A percentile compares a stretch with the other conserved stretches of the same genome.
Evolutionary conservation across 1,140 invertebrate genomes (phyloP).

Genomic region (Pentalonia nigronervosa): DNA sequence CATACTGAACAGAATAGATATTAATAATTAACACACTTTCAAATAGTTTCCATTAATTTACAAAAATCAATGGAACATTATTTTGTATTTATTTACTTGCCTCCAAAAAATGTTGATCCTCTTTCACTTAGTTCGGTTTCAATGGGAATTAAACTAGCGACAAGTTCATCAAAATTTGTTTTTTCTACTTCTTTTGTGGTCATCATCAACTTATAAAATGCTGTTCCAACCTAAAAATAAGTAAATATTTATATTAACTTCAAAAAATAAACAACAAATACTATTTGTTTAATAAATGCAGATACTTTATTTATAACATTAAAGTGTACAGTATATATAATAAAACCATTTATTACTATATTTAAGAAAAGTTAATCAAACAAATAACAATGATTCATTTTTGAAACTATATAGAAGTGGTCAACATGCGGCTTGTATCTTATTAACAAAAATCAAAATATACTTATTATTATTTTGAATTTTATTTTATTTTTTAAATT

Average conservation of each 20-base stretch:
- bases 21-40: background rate
- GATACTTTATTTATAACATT: background rate
- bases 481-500: no score
- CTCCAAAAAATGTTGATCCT: conserved; percentile 74
- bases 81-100: conserved; percentile 62
- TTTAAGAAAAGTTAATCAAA: background rate
- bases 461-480: no score
- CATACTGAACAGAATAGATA: background rate
- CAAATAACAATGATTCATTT: background rate
- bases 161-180: conserved; percentile 64
- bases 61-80: background rate
- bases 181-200: conserved; percentile 60
- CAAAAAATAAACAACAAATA: background rate
- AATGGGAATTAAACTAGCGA: conserved; percentile 70
- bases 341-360: background rate
- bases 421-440: no score
- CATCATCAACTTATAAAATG: conserved; percentile 60
- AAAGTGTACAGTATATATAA: background rate
- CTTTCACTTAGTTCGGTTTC: conserved; percentile 73
- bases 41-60: background rate
- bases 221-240: conserved; percentile 59
- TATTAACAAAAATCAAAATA: no score
- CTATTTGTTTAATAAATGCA: background rate
- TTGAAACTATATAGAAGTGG: background rate
- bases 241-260: background rate